A percentile compares a stretch with the other conserved stretches of the same genome.
Evolutionary conservation across 92 coral and sea anemone species (phyloP).

Genomic region (Epizoanthus rinbou): DNA sequence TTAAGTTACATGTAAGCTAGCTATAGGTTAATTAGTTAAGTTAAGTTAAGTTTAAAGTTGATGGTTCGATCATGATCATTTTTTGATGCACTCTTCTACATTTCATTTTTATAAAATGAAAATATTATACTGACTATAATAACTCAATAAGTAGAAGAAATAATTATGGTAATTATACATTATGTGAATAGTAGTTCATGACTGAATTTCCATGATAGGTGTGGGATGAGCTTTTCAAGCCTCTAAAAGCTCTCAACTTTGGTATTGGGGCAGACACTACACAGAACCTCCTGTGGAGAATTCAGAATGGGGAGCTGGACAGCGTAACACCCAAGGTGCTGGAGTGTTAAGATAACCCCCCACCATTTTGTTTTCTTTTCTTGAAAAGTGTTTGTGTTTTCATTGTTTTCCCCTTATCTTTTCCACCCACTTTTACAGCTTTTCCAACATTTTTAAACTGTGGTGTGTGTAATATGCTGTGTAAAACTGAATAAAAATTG

Average conservation of each 20-base stretch:
- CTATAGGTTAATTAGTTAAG: too few species aligned
- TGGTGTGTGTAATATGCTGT: too few species aligned
- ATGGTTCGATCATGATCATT: neutral
- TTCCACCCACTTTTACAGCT: too few species aligned
- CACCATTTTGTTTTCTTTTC: neutral
- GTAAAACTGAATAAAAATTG: too few species aligned
- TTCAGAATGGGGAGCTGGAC: constrained; percentile 92
- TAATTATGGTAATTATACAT: neutral
- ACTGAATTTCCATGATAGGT: constrained; percentile 51
- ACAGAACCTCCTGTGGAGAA: constrained; percentile 90
- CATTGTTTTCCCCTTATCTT: too few species aligned
- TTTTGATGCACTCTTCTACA: too few species aligned
- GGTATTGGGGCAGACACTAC: constrained; percentile 90
- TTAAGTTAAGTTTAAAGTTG: too few species aligned
- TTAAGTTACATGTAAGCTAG: too few species aligned
- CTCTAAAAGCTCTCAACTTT: constrained; percentile 87
- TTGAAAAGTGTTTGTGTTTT: too few species aligned
- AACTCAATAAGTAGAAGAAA: neutral
- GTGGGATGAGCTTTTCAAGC: constrained; percentile 86
- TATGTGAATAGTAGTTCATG: too few species aligned
- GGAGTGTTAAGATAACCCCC: neutral
- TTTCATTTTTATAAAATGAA: neutral
- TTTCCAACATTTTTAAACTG: too few species aligned
- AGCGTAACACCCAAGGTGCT: constrained; percentile 72
- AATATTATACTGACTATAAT: too few species aligned